Percentiles rank a stretch among this genome's conserved stretches.
Evolutionary conservation across 2,888 invertebrate genomes (phyloP).

Genomic region (Parasteatoda lunata): DNA sequence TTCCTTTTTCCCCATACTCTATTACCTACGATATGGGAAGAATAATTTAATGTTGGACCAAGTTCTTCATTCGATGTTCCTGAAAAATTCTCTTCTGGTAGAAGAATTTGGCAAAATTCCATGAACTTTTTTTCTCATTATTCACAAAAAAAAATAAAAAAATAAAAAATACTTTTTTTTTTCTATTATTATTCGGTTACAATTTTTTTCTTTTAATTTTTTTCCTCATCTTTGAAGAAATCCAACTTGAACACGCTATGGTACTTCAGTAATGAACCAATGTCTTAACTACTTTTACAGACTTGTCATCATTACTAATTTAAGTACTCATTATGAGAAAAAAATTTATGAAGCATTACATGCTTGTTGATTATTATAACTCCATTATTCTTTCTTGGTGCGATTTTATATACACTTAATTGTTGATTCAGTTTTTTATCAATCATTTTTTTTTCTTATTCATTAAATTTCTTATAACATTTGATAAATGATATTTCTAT

Average conservation of each 20-base stretch:
- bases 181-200: neutral
- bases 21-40: conserved; percentile 45
- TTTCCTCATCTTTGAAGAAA: neutral
- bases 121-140: neutral
- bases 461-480: no score
- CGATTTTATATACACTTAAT: no score
- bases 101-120: conserved; percentile 63
- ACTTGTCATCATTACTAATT: conserved; percentile 58
- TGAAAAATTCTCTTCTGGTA: conserved; percentile 54
- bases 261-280: neutral
- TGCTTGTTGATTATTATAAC: no score
- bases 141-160: neutral
- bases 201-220: neutral
- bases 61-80: conserved; percentile 45
- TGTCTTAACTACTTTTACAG: conserved; percentile 28
- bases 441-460: no score
- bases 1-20: conserved; percentile 1
- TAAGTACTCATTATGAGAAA: conserved; percentile 33
- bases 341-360: conserved; percentile 2
- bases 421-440: no score
- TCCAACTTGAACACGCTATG: neutral
- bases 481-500: no score
- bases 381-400: no score
- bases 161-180: no score
- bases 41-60: conserved; percentile 61